These are phyloP conservation scores for Mycetomoellerius zeteki DNA, from an alignment of 1,140 invertebrate species.

Conservation along the genomic window DNA sequence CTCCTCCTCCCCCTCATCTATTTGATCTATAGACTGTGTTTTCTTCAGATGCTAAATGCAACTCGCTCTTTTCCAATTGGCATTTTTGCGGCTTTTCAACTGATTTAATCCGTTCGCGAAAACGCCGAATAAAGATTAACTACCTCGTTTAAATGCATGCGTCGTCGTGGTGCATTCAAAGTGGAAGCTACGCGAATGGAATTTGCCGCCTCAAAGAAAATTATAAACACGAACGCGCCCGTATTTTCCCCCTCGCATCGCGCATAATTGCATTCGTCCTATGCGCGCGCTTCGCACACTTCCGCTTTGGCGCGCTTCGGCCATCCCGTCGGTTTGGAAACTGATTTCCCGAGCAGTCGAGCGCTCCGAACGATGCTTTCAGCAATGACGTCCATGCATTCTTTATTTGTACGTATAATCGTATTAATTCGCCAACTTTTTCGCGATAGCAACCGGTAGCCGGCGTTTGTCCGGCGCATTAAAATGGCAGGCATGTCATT, in stretches of 20 bases:
- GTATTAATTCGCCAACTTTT: slow-evolving; percentile 31
- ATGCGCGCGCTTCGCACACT: slow-evolving; percentile 29
- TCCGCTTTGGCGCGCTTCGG: slow-evolving; percentile 46
- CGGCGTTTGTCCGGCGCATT: background rate
- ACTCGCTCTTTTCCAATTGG: slow-evolving; percentile 16
- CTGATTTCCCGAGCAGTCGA: slow-evolving; percentile 40
- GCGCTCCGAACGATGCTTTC: slow-evolving; percentile 13
- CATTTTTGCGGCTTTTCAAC: slow-evolving; percentile 52
- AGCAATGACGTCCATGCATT: slow-evolving; percentile 17
- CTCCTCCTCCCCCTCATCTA: background rate
- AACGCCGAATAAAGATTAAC: slow-evolving; percentile 74
- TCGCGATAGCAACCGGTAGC: slow-evolving; percentile 15
- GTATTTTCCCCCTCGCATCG: background rate
- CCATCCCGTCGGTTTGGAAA: slow-evolving; percentile 12
- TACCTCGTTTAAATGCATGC: slow-evolving; percentile 76
- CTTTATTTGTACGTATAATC: slow-evolving; percentile 51
- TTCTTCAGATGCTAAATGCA: slow-evolving; percentile 48
- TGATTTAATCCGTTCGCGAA: slow-evolving; percentile 69
- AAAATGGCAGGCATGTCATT: slow-evolving; percentile 16
- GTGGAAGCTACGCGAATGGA: slow-evolving; percentile 51
- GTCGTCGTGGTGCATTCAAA: slow-evolving; percentile 73
- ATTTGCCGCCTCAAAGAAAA: slow-evolving; percentile 68
- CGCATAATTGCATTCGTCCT: slow-evolving; percentile 57
- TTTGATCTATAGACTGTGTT: background rate
- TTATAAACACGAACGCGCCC: slow-evolving; percentile 60